A percentile compares a stretch with the other conserved stretches of the same genome.
These are phyloP conservation scores for Pentalonia nigronervosa DNA, from an alignment of 1,140 invertebrate genomes.

Conservation along the genomic window DNA sequence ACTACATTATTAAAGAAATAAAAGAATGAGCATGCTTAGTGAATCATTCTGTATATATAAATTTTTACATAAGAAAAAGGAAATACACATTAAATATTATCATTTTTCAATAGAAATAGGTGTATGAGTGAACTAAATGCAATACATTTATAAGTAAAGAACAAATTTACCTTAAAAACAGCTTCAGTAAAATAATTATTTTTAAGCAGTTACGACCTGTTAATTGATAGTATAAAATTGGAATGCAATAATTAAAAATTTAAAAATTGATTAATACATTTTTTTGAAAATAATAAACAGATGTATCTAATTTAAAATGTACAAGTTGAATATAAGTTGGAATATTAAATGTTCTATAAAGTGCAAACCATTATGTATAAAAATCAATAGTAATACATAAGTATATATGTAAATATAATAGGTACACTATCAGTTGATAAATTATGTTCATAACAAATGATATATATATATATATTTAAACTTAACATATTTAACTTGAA, in stretches of 20 bases:
- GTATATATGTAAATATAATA: neutral
- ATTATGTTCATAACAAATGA: neutral
- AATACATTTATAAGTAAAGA: neutral
- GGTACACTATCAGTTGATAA: constrained; percentile 24
- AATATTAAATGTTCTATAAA: neutral
- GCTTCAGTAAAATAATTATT: neutral
- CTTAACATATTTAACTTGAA: neutral
- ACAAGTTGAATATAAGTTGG: neutral
- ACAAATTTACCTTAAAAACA: neutral
- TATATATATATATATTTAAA: neutral
- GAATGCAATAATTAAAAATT: neutral
- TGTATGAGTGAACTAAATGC: neutral
- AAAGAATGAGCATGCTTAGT: neutral
- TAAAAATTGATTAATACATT: neutral
- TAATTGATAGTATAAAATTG: neutral
- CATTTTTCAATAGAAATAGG: neutral
- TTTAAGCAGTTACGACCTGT: neutral
- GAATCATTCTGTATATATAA: neutral
- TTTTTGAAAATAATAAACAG: neutral
- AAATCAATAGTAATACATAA: neutral
- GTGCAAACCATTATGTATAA: neutral
- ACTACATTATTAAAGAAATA: neutral
- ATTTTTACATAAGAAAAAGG: neutral
- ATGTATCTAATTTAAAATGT: neutral
- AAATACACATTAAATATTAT: neutral